phyloP scores from a whole-genome alignment of 2,797 vertebrate species.

The Lemur catta region DNA sequence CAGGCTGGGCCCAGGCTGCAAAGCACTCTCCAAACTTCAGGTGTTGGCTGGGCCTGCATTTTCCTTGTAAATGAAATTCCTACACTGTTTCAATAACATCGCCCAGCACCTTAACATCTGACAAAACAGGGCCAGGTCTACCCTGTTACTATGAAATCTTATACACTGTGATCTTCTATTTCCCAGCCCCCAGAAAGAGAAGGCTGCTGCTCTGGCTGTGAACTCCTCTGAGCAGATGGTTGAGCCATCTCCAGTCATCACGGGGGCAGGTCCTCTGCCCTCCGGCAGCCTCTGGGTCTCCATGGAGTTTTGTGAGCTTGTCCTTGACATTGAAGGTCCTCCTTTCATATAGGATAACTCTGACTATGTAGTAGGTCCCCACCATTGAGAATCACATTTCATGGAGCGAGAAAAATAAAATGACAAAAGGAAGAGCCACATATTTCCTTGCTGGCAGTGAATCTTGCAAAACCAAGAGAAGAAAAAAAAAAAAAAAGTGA shows the following conservation, averaged over 20 bases:
- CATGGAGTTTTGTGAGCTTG: background rate
- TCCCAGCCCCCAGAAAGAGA: background rate
- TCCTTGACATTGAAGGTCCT: background rate
- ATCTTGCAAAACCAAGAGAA: background rate
- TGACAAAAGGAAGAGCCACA: background rate
- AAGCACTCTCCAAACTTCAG: too few species aligned
- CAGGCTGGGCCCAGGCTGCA: fast-evolving
- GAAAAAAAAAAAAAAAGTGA: background rate
- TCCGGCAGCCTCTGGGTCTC: background rate
- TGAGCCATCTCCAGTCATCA: background rate
- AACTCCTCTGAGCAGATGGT: background rate
- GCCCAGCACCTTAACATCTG: background rate
- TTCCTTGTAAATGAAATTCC: too few species aligned
- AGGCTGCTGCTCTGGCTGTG: background rate
- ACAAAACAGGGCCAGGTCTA: background rate
- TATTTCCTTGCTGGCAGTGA: background rate
- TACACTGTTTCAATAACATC: background rate
- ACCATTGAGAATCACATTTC: background rate
- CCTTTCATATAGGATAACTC: background rate
- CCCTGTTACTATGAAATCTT: background rate
- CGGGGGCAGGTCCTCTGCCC: background rate
- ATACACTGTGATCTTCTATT: background rate
- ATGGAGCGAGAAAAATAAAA: background rate
- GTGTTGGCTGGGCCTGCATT: fast-evolving
- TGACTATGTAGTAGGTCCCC: background rate